Percentiles rank a stretch among this genome's conserved stretches.
These are phyloP conservation scores for Minunthozetes semirufus DNA, from an alignment of 2,888 invertebrate species.

Conservation along the genomic window DNA sequence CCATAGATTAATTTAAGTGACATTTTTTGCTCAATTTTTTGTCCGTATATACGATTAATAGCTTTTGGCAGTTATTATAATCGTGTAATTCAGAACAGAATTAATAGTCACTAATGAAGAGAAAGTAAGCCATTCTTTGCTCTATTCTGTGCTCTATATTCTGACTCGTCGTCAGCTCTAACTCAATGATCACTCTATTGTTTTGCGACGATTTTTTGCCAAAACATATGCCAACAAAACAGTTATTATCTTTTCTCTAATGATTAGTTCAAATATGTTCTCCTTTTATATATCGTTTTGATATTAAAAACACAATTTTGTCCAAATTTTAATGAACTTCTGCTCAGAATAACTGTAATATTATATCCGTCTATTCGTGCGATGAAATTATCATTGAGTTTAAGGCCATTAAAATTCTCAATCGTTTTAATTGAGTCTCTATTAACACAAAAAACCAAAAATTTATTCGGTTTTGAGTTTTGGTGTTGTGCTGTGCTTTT, in stretches of 20 bases:
- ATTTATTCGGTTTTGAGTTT: no score
- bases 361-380: not conserved
- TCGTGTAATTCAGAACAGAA: conserved; percentile 15
- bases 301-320: conserved; percentile 20
- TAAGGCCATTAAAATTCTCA: conserved; percentile 12
- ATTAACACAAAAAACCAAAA: not conserved
- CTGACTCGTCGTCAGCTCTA: not conserved
- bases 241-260: conserved; percentile 21
- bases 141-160: not conserved
- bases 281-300: conserved; percentile 15
- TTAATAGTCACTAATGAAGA: conserved; percentile 22
- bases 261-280: conserved; percentile 24
- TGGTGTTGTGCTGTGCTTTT: no score
- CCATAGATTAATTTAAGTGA: not conserved
- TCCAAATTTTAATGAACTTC: conserved; percentile 18
- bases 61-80: conserved; percentile 16
- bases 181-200: conserved; percentile 4
- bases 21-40: not conserved
- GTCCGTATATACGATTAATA: conserved; percentile 21
- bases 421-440: conserved; percentile 7
- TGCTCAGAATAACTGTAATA: not conserved
- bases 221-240: conserved; percentile 29
- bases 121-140: not conserved
- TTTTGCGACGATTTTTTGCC: conserved; percentile 15
- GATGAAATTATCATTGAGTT: conserved; percentile 19